Evolutionary conservation across 2,113 vertebrate genomes (phyloP).

Genomic region (Dinomys branickii): DNA sequence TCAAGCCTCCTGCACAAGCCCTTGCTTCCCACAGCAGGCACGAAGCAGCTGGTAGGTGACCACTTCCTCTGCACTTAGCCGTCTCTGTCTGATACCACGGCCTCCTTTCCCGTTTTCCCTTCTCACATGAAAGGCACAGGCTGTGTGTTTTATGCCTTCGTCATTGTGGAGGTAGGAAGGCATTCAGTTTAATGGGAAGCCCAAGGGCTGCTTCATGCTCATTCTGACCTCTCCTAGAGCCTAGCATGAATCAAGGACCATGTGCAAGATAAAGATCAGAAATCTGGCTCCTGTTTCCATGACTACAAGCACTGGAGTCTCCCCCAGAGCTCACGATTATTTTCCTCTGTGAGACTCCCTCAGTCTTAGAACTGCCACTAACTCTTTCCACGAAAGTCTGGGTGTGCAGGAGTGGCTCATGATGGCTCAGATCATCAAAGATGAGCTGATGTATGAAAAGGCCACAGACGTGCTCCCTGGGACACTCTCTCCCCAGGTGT

Average conservation of each 20-base stretch:
- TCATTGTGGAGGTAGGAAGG: background rate
- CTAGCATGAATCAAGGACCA: background rate
- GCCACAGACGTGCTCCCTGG: fast-evolving
- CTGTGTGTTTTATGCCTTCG: fast-evolving
- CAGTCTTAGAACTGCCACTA: background rate
- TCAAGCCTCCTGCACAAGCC: no score
- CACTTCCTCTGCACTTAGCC: fast-evolving
- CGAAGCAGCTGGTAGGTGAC: no score
- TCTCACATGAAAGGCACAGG: background rate
- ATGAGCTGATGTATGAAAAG: background rate
- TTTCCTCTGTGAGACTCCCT: background rate
- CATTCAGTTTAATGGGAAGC: background rate
- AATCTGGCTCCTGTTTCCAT: background rate
- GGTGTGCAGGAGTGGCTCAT: background rate
- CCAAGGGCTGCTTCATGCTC: no score
- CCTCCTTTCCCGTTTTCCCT: background rate
- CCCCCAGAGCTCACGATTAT: background rate
- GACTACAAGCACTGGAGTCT: background rate
- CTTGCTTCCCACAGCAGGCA: background rate
- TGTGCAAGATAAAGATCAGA: background rate
- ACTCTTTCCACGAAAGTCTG: background rate
- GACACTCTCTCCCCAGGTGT: slow-evolving; percentile 84
- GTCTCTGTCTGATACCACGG: fast-evolving
- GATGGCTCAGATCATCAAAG: background rate
- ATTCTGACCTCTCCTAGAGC: background rate